phyloP scores from a whole-genome alignment of 2,797 vertebrate species.

The Neopelma chrysocephalum region DNA sequence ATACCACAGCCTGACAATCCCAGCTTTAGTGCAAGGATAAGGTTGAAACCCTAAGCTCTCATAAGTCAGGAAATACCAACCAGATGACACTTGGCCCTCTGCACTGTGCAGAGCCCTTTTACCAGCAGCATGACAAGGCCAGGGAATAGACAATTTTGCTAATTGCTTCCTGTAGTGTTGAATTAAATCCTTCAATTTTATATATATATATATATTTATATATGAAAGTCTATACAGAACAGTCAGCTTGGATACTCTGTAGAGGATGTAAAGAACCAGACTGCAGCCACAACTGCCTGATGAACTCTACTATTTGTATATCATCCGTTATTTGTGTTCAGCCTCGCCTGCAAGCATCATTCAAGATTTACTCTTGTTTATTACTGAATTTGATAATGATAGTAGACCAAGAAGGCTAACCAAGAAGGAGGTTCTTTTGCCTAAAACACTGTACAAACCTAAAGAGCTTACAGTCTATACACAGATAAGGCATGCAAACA shows the following conservation, averaged over 20 bases:
- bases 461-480: not conserved
- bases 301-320: not conserved
- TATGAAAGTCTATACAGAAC: not conserved
- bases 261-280: not conserved
- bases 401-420: not conserved
- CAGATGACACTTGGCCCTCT: constrained; percentile 13
- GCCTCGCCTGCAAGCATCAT: not conserved
- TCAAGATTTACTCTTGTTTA: not conserved
- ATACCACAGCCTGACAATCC: not conserved
- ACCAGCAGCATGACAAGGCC: not conserved
- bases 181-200: not conserved
- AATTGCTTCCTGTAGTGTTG: not conserved
- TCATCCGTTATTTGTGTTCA: not conserved
- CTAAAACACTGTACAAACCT: not conserved
- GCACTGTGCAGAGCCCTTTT: not conserved
- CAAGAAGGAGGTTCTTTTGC: not conserved
- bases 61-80: constrained; percentile 51
- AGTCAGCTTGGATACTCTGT: not conserved
- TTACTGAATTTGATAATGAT: not conserved
- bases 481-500: not conserved
- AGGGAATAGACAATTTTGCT: not conserved
- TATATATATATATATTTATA: no score
- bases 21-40: constrained; percentile 41
- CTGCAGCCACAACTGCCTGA: not conserved
- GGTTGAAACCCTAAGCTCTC: constrained; percentile 2